A percentile compares a stretch with the other conserved stretches of the same genome.
Conservation (phyloP, 2,888 invertebrate species). For the Eupeodes latifasciatus region DNA sequence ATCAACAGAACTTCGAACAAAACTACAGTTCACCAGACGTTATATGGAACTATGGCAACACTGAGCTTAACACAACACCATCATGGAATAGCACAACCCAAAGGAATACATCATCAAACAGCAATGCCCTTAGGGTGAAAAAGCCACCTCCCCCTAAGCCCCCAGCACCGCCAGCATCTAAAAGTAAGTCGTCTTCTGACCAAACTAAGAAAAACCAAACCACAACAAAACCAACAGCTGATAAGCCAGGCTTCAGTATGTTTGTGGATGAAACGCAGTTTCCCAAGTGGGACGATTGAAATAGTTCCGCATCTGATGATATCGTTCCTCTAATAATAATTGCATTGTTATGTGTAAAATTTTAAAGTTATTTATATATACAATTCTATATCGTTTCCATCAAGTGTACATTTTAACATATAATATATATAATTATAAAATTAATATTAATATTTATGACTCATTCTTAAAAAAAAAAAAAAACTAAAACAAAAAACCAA, state of each 20-base stretch:
- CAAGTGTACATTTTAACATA: conserved; percentile 74
- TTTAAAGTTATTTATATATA: conserved; percentile 75
- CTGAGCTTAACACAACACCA: conserved; percentile 54
- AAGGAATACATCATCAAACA: conserved; percentile 58
- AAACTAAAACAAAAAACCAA: no score
- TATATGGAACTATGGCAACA: conserved; percentile 67
- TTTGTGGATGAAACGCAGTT: conserved; percentile 87
- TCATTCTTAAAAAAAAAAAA: conserved; percentile 79
- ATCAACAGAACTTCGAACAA: conserved; percentile 82
- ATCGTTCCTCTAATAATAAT: conserved; percentile 59
- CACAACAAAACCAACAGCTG: conserved; percentile 79
- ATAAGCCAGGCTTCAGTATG: conserved; percentile 83
- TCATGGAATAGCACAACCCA: conserved; percentile 62
- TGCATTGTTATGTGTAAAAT: conserved; percentile 75
- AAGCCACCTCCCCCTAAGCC: conserved; percentile 76
- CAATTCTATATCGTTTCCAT: conserved; percentile 76
- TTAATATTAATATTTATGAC: conserved; percentile 77
- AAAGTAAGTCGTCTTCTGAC: conserved; percentile 77
- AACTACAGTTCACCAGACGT: conserved; percentile 76
- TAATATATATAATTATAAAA: conserved; percentile 22
- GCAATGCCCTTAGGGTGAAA: conserved; percentile 71
- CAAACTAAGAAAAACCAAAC: conserved; percentile 79
- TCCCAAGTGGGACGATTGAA: conserved; percentile 89
- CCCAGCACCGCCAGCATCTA: conserved; percentile 77
- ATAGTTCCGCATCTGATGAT: conserved; percentile 43